phyloP scores from a whole-genome alignment of 2,888 invertebrate genomes.

The Epistrophe grossulariae region DNA sequence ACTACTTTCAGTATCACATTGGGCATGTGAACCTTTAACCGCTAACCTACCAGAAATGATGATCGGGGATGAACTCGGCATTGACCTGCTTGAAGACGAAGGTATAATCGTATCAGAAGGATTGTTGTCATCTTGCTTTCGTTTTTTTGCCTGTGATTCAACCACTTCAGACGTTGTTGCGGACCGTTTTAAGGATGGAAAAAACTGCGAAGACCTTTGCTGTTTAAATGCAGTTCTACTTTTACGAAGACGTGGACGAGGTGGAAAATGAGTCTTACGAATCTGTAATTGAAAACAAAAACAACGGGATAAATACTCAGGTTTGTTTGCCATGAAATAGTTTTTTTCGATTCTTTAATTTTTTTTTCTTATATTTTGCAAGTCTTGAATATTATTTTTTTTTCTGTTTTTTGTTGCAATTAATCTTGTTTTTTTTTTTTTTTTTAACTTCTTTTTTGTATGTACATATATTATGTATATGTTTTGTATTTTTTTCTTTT shows the following conservation, averaged over 20 bases:
- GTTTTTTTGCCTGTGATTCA: constrained; percentile 11
- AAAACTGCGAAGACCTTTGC: constrained; percentile 7
- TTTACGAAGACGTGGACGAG: constrained; percentile 85
- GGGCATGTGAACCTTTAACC: constrained; percentile 28
- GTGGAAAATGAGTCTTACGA: constrained; percentile 88
- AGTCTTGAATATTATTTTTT: neutral
- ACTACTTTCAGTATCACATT: constrained; percentile 64
- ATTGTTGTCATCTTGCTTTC: constrained; percentile 14
- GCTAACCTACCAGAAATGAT: constrained; percentile 61
- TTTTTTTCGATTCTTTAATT: constrained; percentile 15
- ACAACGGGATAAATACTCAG: constrained; percentile 33
- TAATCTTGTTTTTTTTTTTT: neutral
- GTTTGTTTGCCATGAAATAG: neutral
- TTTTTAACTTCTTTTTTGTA: neutral
- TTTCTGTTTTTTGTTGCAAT: neutral
- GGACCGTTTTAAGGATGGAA: constrained; percentile 18
- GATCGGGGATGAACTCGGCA: constrained; percentile 48
- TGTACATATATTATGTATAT: too few relatives aligned
- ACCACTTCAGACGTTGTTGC: constrained; percentile 28
- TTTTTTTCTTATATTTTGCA: constrained; percentile 3
- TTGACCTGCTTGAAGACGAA: constrained; percentile 38
- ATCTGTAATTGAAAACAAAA: constrained; percentile 83
- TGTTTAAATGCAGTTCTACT: constrained; percentile 55
- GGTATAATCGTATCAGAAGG: constrained; percentile 16
- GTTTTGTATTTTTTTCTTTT: neutral